Evolutionary conservation across 2,888 invertebrate genomes (phyloP).

Genomic region (Chalcosyrphus nemorum): DNA sequence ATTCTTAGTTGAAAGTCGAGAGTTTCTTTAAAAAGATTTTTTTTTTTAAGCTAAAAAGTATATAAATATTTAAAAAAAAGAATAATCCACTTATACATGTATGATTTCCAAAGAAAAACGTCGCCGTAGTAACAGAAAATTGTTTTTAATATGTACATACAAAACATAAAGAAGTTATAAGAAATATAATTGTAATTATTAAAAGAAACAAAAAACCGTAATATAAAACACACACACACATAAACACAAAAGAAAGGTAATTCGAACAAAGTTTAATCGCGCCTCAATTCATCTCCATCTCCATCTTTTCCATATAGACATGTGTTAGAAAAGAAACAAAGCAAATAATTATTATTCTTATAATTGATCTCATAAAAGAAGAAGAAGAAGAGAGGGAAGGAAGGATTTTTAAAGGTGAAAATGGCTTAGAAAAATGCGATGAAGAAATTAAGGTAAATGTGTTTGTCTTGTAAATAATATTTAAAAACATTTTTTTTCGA

Average conservation of each 20-base stretch:
- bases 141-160: conserved; percentile 40
- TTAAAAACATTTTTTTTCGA: neutral
- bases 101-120: conserved; percentile 66
- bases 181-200: conserved; percentile 1
- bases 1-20: conserved; percentile 33
- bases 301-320: neutral
- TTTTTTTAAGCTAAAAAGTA: neutral
- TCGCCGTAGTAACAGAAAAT: conserved; percentile 54
- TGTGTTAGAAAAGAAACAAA: neutral
- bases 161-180: conserved; percentile 17
- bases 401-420: conserved; percentile 21
- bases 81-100: conserved; percentile 38
- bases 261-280: conserved; percentile 26
- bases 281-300: conserved; percentile 16
- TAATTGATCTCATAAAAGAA: conserved; percentile 60
- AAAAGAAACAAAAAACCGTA: conserved; percentile 12
- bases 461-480: conserved; percentile 40
- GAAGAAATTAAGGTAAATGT: conserved; percentile 12
- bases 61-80: conserved; percentile 3
- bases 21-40: conserved; percentile 34
- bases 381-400: conserved; percentile 6
- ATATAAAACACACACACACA: neutral
- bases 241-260: conserved; percentile 1
- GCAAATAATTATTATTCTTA: conserved; percentile 40
- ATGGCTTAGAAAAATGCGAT: conserved; percentile 37